Evolutionary conservation across 2,797 vertebrate genomes (phyloP).

Genomic region (Sebastes taczanowskii): DNA sequence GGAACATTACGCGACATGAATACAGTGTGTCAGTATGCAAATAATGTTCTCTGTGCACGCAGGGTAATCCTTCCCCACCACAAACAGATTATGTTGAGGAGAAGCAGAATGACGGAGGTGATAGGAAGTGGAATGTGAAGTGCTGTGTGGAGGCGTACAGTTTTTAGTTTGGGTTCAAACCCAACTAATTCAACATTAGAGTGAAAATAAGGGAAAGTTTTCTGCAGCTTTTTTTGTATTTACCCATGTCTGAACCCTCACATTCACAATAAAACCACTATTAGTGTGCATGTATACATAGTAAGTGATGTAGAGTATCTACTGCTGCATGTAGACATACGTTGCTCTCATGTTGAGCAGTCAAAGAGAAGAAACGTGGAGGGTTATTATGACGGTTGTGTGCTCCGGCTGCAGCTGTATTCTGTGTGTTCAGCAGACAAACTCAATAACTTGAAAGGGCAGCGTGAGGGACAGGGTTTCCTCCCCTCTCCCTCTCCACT

Average conservation of each 20-base stretch:
- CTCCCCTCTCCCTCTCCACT: conserved; percentile 35
- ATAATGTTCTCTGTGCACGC: neutral
- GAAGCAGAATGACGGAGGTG: neutral
- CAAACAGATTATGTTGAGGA: conserved; percentile 4
- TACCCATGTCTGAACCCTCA: neutral
- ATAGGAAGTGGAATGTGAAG: neutral
- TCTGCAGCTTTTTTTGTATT: neutral
- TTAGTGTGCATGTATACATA: no score
- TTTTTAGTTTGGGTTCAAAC: neutral
- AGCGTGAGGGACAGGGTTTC: conserved; percentile 55
- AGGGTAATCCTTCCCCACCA: conserved; percentile 5
- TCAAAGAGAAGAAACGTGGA: conserved; percentile 19
- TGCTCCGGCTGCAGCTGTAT: conserved; percentile 34
- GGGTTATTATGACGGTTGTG: conserved; percentile 9
- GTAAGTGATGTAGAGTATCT: neutral
- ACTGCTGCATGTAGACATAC: neutral
- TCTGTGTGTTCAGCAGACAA: conserved; percentile 73
- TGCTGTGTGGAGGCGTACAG: neutral
- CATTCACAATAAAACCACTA: no score
- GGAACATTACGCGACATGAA: neutral
- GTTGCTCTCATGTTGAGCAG: neutral
- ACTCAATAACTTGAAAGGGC: conserved; percentile 78
- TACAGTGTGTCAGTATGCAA: conserved; percentile 23
- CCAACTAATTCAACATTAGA: neutral
- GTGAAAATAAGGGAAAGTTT: neutral